These are phyloP conservation scores for Emys orbicularis DNA, from an alignment of 2,797 vertebrate species.

Conservation along the genomic window DNA sequence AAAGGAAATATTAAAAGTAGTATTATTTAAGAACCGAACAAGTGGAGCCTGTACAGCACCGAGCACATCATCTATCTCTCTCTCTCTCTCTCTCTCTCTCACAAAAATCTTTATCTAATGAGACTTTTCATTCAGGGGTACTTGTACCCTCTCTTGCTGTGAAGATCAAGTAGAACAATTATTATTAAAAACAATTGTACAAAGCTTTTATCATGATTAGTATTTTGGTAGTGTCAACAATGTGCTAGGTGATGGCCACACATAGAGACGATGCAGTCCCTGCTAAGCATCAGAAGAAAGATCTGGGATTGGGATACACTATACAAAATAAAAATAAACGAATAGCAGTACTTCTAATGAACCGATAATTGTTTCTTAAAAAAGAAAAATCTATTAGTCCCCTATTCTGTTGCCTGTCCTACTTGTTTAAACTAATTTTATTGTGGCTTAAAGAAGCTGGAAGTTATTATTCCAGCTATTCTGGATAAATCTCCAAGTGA, in stretches of 20 bases:
- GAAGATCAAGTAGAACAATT: neutral
- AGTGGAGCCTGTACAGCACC: neutral
- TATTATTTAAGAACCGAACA: neutral
- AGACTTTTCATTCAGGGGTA: neutral
- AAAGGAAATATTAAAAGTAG: neutral
- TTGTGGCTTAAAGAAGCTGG: constrained; percentile 26
- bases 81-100: no score
- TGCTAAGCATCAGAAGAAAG: neutral
- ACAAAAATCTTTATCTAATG: neutral
- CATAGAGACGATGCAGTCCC: neutral
- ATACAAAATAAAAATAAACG: neutral
- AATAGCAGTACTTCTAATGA: neutral
- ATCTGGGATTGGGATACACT: neutral
- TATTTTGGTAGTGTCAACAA: neutral
- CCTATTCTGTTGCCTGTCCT: neutral
- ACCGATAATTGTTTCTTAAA: neutral
- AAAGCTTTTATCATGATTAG: neutral
- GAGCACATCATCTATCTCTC: no score
- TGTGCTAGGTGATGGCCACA: neutral
- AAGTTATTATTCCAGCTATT: constrained; percentile 11
- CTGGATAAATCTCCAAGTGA: neutral
- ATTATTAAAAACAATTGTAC: neutral
- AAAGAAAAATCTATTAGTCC: neutral
- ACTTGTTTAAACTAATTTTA: neutral
- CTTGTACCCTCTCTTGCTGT: neutral